Base-by-base conservation (phyloP, 2,113 vertebrate species). In the Oncorhynchus nerka region DNA sequence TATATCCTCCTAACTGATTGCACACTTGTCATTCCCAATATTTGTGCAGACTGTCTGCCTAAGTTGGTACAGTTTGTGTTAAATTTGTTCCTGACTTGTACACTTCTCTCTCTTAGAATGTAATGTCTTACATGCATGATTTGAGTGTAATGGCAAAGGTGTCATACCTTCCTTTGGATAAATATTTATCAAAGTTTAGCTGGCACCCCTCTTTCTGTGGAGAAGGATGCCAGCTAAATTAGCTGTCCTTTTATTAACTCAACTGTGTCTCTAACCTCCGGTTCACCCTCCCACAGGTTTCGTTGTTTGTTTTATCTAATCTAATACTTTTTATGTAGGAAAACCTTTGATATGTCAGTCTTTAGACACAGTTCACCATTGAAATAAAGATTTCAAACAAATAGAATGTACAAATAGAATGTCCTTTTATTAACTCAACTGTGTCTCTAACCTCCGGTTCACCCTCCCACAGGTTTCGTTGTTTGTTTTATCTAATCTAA, bases 361-460 rank as follows among this genome's bases (percentile, higher is more conserved):
- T 75, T 79, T 83, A 80, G 79, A 79, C 68, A 72, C 78, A 75
- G 71, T 73, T 74, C 81, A 70, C 71, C 51, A 68, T 77, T 81
- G 82, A 71, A 89, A 90, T 89, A 86, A 89, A 89, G 68, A 65
- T 83, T 85, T 85, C 67, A 86, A 84, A 83, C 74, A 76, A 79
- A 83, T 73, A 83, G 77, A 74, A 57, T 75, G 72, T 34, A 83
- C 55, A n/a, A n/a, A n/a, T n/a, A n/a, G n/a, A n/a, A n/a, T 78
- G 68, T 75, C 73, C 74, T 69, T 65, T 74, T 55, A 77, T 22
- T 39, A 39, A 39, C 2, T 39, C 1, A 39, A 39, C 34, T 70
- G 75, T 66, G 45, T 78, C 59, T 84, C 30, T 72, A 16, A 79
- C 75, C 51, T 69, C 59, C 32, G 13, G 13, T 51, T 51, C 49